Conservation (phyloP, 2,113 vertebrate species). For the Petroica traversi region DNA sequence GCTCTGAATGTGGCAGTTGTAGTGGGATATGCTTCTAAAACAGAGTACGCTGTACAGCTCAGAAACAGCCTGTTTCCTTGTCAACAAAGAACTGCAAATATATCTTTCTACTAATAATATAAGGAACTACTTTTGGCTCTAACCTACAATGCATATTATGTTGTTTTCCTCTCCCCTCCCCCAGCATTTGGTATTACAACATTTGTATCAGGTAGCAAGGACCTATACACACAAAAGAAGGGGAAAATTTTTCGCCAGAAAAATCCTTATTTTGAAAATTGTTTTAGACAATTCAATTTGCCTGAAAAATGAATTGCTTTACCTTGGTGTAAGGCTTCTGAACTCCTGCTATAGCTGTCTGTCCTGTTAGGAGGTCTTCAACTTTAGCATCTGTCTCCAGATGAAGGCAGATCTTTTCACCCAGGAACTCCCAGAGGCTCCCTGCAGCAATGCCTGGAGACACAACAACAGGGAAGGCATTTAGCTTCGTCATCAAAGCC, state of each 20-base stretch:
- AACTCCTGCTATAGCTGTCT: background rate
- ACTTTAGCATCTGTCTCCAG: background rate
- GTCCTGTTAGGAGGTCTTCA: background rate
- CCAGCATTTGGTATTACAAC: background rate
- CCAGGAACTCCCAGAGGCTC: background rate
- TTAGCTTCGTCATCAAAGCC: background rate
- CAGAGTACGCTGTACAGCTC: background rate
- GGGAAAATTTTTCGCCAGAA: background rate
- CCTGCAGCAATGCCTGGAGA: constrained; percentile 17
- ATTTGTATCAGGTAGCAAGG: background rate
- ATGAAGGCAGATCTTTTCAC: background rate
- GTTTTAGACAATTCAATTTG: background rate
- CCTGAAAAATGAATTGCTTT: background rate
- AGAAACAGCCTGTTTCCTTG: background rate
- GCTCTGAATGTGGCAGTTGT: background rate
- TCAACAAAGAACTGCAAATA: background rate
- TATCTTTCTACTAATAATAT: background rate
- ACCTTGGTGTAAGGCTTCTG: background rate
- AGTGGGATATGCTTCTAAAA: background rate
- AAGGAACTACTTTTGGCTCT: background rate
- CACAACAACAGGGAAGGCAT: background rate
- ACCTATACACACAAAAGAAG: background rate
- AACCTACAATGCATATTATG: background rate
- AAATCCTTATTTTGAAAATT: background rate
- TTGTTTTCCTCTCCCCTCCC: background rate